A percentile compares a stretch with the other conserved stretches of the same genome.
phyloP scores from a whole-genome alignment of 2,888 invertebrate genomes.

The Chironomus riparius region DNA sequence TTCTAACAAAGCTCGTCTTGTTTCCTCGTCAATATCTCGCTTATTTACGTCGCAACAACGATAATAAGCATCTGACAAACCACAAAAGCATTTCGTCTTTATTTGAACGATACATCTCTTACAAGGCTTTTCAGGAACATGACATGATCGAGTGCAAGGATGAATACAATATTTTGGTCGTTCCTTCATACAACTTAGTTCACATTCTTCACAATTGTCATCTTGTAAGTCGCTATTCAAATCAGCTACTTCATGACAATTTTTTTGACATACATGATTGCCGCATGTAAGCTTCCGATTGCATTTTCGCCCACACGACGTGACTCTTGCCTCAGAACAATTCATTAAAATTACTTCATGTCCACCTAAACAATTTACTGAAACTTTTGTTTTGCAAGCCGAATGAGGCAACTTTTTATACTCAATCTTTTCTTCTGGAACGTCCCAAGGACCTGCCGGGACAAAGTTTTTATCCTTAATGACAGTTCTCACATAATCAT shows the following conservation, averaged over 20 bases:
- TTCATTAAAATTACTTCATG: conserved; percentile 61
- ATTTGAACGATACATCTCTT: conserved; percentile 62
- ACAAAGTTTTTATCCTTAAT: conserved; percentile 47
- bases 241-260: conserved; percentile 61
- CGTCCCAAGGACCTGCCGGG: conserved; percentile 59
- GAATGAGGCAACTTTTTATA: conserved; percentile 56
- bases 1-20: conserved; percentile 36
- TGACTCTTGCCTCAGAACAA: conserved; percentile 58
- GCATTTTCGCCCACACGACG: conserved; percentile 74
- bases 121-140: conserved; percentile 56
- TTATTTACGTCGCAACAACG: conserved; percentile 59
- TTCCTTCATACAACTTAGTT: conserved; percentile 50
- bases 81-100: conserved; percentile 72
- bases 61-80: conserved; percentile 62
- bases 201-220: conserved; percentile 49
- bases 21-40: conserved; percentile 42
- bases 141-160: conserved; percentile 59
- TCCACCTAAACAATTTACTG: conserved; percentile 61
- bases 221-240: conserved; percentile 43
- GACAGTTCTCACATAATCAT: conserved; percentile 60
- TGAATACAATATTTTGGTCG: conserved; percentile 69
- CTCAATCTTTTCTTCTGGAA: conserved; percentile 46
- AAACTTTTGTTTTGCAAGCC: conserved; percentile 59
- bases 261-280: conserved; percentile 62
- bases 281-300: conserved; percentile 61